phyloP scores from a whole-genome alignment of 2,113 vertebrate genomes.

The Crotophaga sulcirostris region DNA sequence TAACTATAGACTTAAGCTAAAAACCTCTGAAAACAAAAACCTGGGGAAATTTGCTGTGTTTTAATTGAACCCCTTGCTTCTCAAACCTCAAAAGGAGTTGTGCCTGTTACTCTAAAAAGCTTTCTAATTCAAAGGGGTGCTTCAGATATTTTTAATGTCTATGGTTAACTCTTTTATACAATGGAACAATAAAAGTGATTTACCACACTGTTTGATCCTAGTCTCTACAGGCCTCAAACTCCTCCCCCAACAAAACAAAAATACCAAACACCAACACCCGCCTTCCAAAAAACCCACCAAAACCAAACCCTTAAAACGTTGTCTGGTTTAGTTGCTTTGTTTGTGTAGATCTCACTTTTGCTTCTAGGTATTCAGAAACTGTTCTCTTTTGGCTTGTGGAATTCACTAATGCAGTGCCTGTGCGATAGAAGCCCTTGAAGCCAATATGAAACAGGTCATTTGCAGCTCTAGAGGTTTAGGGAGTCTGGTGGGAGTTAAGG shows the following conservation, averaged over 20 bases:
- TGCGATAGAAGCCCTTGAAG: background rate
- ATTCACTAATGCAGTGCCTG: background rate
- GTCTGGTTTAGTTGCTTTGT: background rate
- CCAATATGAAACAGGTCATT: background rate
- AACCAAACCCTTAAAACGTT: rapidly evolving
- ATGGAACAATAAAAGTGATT: background rate
- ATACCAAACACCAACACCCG: background rate
- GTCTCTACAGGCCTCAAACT: background rate
- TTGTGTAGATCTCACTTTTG: background rate
- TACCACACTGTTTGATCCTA: background rate
- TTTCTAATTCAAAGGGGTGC: background rate
- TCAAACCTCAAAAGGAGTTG: background rate
- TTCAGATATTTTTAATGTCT: background rate
- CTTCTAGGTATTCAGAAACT: background rate
- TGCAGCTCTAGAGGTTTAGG: background rate
- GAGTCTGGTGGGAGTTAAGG: background rate
- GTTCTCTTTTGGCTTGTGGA: background rate
- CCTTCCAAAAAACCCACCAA: background rate
- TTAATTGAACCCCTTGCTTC: background rate
- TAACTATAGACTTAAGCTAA: background rate
- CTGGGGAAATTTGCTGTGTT: background rate
- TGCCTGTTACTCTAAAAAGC: background rate
- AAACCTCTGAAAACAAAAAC: background rate
- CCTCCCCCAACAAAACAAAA: too few species aligned
- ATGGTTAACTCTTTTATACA: background rate